These are phyloP conservation scores for Chymomyza costata DNA, from an alignment of 1,140 invertebrate species.

Conservation along the genomic window DNA sequence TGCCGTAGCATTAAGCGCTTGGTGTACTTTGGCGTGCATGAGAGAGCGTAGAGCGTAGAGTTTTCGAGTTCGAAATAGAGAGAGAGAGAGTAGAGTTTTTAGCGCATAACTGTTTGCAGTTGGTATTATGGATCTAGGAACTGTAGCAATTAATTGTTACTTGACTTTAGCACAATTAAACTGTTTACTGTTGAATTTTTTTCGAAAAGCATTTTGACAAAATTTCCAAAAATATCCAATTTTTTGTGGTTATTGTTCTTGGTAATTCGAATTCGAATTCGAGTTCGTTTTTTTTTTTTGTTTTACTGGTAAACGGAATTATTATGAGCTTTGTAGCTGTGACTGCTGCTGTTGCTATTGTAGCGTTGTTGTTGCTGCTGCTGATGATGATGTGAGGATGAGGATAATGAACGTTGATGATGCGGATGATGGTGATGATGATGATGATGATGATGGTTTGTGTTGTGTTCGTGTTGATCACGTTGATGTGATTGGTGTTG, in stretches of 20 bases:
- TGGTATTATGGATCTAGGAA: conserved; percentile 6
- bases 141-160: conserved; percentile 20
- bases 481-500: conserved; percentile 24
- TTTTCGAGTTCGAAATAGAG: neutral
- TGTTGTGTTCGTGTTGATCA: conserved; percentile 27
- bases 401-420: conserved; percentile 29
- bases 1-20: conserved; percentile 29
- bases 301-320: conserved; percentile 75
- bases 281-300: conserved; percentile 21
- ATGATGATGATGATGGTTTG: conserved; percentile 29
- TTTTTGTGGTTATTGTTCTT: conserved; percentile 29
- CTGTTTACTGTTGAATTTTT: conserved; percentile 50
- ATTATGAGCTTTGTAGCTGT: conserved; percentile 69
- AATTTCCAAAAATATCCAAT: conserved; percentile 55
- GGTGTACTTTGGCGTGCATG: conserved; percentile 37
- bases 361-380: conserved; percentile 55
- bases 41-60: conserved; percentile 9
- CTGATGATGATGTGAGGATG: conserved; percentile 37
- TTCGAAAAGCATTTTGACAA: conserved; percentile 47
- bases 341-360: conserved; percentile 37
- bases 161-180: conserved; percentile 65
- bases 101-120: conserved; percentile 11
- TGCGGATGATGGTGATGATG: conserved; percentile 30
- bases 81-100: conserved; percentile 1
- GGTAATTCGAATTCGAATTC: too few species aligned